Percentiles rank a stretch among this genome's conserved stretches.
phyloP scores from a whole-genome alignment of 2,113 vertebrate genomes.

The Antechinus flavipes region DNA sequence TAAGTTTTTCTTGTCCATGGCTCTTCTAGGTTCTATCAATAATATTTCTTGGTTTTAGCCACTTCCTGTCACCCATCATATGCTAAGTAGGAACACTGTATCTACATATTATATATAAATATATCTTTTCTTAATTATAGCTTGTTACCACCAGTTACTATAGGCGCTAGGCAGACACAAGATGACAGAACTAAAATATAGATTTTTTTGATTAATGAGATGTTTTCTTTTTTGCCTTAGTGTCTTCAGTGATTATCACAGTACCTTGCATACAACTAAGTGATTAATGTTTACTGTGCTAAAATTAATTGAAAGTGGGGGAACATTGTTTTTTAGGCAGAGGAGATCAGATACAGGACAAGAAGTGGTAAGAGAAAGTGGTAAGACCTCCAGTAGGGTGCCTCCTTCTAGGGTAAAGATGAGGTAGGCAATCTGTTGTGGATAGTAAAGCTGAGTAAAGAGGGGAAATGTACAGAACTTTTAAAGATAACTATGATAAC shows the following conservation, averaged over 20 bases:
- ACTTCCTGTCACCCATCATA: background rate
- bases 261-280: background rate
- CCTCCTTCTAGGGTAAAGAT: background rate
- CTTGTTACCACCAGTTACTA: background rate
- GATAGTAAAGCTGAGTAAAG: background rate
- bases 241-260: background rate
- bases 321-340: background rate
- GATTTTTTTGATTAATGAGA: background rate
- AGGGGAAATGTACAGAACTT: background rate
- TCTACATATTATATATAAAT: too few relatives aligned
- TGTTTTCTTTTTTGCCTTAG: background rate
- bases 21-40: background rate
- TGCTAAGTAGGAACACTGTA: background rate
- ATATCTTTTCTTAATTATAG: too few relatives aligned
- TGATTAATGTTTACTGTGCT: background rate
- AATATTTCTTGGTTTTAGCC: background rate
- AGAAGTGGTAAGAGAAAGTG: background rate
- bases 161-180: background rate
- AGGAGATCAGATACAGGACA: background rate
- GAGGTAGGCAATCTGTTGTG: background rate
- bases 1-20: background rate
- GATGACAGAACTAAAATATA: background rate
- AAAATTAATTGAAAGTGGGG: background rate
- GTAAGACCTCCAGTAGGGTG: background rate
- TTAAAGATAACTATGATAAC: background rate